A percentile compares a stretch with the other conserved stretches of the same genome.
phyloP scores from a whole-genome alignment of 2,113 vertebrate genomes.

The Myocastor coypus region DNA sequence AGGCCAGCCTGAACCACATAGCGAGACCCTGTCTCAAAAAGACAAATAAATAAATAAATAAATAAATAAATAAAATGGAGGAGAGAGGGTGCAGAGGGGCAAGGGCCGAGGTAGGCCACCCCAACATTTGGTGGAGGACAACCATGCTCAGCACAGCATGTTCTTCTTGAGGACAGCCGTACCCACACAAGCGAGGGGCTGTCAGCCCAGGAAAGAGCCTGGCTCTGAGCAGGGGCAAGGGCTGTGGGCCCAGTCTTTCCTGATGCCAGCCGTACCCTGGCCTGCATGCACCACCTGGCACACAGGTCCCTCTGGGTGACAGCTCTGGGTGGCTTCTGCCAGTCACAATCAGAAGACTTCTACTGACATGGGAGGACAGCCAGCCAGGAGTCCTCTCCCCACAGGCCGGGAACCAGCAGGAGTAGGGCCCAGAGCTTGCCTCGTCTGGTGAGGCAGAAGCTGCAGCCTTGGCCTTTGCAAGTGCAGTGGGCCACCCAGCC shows the following conservation, averaged over 20 bases:
- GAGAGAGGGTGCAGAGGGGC: not conserved
- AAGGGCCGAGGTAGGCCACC: not conserved
- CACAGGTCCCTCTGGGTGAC: not conserved
- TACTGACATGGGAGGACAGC: not conserved
- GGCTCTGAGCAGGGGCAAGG: not conserved
- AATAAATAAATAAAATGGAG: constrained; percentile 25
- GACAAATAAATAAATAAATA: too few relatives aligned
- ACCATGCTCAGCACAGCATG: not conserved
- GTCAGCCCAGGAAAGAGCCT: not conserved
- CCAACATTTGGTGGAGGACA: not conserved
- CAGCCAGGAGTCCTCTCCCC: not conserved
- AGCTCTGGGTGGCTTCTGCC: not conserved
- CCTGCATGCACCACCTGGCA: not conserved
- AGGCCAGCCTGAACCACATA: too few relatives aligned
- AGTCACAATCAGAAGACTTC: not conserved
- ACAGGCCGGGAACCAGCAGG: not conserved
- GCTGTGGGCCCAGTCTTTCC: not conserved
- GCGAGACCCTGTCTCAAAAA: too few relatives aligned
- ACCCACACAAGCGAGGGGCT: not conserved
- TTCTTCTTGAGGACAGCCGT: not conserved
- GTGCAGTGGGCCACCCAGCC: not conserved
- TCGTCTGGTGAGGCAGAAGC: not conserved
- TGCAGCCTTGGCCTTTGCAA: not conserved
- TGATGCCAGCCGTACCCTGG: not conserved
- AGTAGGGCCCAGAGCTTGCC: not conserved